These are phyloP conservation scores for Dendrolimus houi DNA, from an alignment of 2,888 invertebrate species.

Conservation along the genomic window DNA sequence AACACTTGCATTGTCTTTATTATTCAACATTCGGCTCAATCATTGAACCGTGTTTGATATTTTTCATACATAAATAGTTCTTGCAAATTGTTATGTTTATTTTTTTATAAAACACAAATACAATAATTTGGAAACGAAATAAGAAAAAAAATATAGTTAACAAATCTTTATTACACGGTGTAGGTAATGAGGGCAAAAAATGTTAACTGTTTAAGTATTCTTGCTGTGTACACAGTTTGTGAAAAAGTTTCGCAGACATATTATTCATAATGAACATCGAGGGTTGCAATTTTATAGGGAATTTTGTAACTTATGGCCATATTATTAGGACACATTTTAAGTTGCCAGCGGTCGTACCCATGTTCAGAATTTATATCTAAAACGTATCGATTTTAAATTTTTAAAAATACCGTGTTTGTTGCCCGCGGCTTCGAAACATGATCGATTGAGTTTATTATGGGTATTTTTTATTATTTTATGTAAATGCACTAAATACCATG, in stretches of 20 bases:
- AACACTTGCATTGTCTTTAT: no score
- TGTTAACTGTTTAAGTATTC: slow-evolving; percentile 54
- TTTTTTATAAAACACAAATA: neutral
- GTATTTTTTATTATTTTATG: slow-evolving; percentile 64
- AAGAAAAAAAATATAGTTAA: slow-evolving; percentile 20
- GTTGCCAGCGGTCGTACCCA: slow-evolving; percentile 42
- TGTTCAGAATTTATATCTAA: slow-evolving; percentile 51
- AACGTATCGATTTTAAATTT: slow-evolving; percentile 42
- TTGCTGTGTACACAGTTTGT: slow-evolving; percentile 59
- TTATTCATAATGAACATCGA: slow-evolving; percentile 62
- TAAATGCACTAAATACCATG: slow-evolving; percentile 54
- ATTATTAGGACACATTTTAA: slow-evolving; percentile 53
- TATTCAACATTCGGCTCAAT: no score
- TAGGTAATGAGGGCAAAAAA: slow-evolving; percentile 38
- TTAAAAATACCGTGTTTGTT: slow-evolving; percentile 46
- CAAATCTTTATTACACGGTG: neutral
- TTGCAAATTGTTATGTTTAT: no score
- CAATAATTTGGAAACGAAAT: neutral
- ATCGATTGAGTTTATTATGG: slow-evolving; percentile 58
- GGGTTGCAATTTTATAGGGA: slow-evolving; percentile 34
- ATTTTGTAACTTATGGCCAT: slow-evolving; percentile 54
- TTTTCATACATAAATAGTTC: no score
- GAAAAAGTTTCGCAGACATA: slow-evolving; percentile 57
- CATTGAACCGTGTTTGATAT: no score
- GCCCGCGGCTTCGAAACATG: slow-evolving; percentile 54